These are phyloP conservation scores for Alviniconcha marisindica DNA, from an alignment of 1,140 invertebrate genomes.

Conservation along the genomic window DNA sequence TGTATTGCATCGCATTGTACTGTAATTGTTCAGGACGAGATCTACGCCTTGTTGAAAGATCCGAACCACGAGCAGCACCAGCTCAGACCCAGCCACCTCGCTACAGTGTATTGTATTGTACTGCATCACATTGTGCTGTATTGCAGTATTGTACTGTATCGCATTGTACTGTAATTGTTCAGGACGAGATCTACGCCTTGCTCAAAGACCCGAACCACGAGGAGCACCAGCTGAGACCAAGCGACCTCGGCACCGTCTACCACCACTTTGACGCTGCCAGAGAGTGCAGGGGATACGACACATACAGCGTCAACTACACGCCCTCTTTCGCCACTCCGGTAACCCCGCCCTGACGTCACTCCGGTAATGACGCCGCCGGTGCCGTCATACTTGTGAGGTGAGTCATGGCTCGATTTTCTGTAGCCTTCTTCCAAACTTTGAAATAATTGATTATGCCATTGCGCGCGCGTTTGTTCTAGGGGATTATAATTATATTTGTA, in stretches of 20 bases:
- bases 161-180: background rate
- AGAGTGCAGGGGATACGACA: constrained; percentile 31
- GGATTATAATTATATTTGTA: too few relatives aligned
- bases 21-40: constrained; percentile 15
- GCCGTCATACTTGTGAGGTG: too few relatives aligned
- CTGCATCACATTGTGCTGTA: constrained; percentile 11
- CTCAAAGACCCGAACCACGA: constrained; percentile 32
- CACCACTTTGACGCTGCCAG: constrained; percentile 22
- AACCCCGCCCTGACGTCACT: too few relatives aligned
- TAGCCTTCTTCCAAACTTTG: too few relatives aligned
- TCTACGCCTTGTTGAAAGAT: constrained; percentile 30
- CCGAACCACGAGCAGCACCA: constrained; percentile 23
- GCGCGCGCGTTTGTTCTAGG: too few relatives aligned
- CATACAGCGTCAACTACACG: constrained; percentile 22
- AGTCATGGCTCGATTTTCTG: too few relatives aligned
- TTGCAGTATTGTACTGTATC: background rate
- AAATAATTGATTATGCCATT: too few relatives aligned
- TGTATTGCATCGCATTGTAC: background rate
- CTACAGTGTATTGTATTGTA: background rate
- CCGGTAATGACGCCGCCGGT: too few relatives aligned
- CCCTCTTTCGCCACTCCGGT: constrained; percentile 13
- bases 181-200: constrained; percentile 35
- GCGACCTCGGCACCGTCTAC: constrained; percentile 15
- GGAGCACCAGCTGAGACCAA: background rate
- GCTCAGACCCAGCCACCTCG: background rate